A percentile compares a stretch with the other conserved stretches of the same genome.
These are phyloP conservation scores for Apotomis capreana DNA, from an alignment of 2,888 invertebrate genomes.

Conservation along the genomic window DNA sequence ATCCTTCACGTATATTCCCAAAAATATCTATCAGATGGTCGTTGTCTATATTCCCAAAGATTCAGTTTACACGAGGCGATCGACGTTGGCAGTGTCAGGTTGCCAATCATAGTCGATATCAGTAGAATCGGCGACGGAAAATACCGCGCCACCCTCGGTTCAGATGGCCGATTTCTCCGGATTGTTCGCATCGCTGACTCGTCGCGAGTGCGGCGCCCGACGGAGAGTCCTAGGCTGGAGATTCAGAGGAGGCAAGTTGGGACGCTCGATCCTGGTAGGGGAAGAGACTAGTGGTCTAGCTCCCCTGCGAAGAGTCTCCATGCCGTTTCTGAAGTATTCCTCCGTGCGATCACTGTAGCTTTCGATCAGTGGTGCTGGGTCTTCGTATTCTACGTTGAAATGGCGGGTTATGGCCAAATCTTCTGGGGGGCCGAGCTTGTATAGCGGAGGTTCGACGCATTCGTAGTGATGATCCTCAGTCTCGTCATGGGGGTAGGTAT, in stretches of 20 bases:
- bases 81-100: conserved; percentile 67
- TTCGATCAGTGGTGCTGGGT: conserved; percentile 89
- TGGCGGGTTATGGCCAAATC: conserved; percentile 87
- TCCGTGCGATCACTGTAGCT: conserved; percentile 85
- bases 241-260: conserved; percentile 91
- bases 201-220: conserved; percentile 76
- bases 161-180: conserved; percentile 79
- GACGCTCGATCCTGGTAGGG: conserved; percentile 91
- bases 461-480: conserved; percentile 88
- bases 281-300: conserved; percentile 89
- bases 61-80: conserved; percentile 70
- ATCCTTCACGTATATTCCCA: not conserved
- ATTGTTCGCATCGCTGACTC: conserved; percentile 78
- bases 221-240: conserved; percentile 82
- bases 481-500: conserved; percentile 85
- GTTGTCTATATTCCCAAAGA: conserved; percentile 43
- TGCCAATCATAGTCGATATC: conserved; percentile 78
- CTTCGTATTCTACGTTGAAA: conserved; percentile 92
- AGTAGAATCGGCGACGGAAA: conserved; percentile 80
- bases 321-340: conserved; percentile 75
- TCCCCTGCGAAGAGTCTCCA: conserved; percentile 77
- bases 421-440: conserved; percentile 78
- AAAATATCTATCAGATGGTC: not conserved
- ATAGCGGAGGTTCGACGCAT: conserved; percentile 85
- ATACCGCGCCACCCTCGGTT: conserved; percentile 81